Conservation (phyloP, 2,888 invertebrate species). For the Drosophila fungiperda region DNA sequence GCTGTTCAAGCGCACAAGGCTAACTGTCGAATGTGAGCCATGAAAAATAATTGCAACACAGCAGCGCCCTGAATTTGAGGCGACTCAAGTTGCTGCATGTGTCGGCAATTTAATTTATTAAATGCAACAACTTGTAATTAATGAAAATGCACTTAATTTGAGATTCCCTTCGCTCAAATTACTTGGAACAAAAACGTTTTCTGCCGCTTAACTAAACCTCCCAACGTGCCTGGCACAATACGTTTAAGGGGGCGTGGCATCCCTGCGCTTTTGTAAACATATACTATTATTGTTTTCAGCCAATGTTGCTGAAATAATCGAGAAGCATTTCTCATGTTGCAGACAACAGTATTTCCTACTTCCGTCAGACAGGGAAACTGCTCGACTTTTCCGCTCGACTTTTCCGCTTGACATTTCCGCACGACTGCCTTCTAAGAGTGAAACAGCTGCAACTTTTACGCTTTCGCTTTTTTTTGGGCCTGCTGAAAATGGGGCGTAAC, state of each 20-base stretch:
- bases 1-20: conserved; percentile 41
- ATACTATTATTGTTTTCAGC: conserved; percentile 25
- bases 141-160: conserved; percentile 77
- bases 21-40: conserved; percentile 32
- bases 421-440: conserved; percentile 25
- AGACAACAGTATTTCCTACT: conserved; percentile 24
- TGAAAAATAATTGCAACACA: conserved; percentile 45
- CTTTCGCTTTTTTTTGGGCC: neutral
- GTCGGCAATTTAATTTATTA: conserved; percentile 73
- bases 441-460: conserved; percentile 20
- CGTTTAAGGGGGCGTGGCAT: conserved; percentile 3
- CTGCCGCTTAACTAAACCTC: conserved; percentile 29
- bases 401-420: conserved; percentile 34
- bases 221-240: conserved; percentile 9
- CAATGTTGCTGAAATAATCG: conserved; percentile 20
- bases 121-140: conserved; percentile 74
- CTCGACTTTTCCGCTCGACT: conserved; percentile 28
- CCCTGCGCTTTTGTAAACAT: neutral
- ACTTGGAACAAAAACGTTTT: conserved; percentile 59
- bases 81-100: conserved; percentile 32
- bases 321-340: conserved; percentile 18
- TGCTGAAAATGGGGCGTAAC: neutral
- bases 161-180: conserved; percentile 59
- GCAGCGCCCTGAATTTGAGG: conserved; percentile 21
- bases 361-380: conserved; percentile 20